Conservation (phyloP, 2,888 invertebrate species). For the Metalampra italica region DNA sequence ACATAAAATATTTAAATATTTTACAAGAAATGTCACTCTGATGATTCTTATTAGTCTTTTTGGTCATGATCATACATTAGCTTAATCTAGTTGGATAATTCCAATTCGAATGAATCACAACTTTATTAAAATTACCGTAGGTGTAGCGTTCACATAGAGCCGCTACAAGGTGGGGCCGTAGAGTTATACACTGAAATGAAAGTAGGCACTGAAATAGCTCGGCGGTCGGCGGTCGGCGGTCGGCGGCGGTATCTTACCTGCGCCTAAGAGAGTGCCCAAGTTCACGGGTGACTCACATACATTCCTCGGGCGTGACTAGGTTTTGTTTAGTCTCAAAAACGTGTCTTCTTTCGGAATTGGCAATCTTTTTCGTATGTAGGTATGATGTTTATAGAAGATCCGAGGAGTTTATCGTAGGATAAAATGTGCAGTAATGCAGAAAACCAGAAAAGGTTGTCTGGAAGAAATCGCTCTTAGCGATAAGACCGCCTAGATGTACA, state of each 20-base stretch:
- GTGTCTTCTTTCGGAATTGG: background rate
- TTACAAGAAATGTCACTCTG: no score
- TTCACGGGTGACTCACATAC: conserved; percentile 41
- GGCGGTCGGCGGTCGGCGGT: conserved; percentile 2
- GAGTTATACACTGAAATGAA: conserved; percentile 7
- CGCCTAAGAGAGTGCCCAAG: conserved; percentile 41
- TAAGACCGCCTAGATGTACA: no score
- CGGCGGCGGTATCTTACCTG: conserved; percentile 19
- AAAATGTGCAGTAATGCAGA: background rate
- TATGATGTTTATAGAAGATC: no score
- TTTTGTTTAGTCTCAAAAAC: conserved; percentile 25
- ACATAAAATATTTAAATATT: no score
- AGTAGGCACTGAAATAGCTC: conserved; percentile 31
- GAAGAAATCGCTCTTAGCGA: no score
- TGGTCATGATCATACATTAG: no score
- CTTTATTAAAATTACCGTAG: background rate
- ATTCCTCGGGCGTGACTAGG: conserved; percentile 30
- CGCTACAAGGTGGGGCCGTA: background rate
- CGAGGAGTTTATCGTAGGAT: no score
- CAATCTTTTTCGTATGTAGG: no score
- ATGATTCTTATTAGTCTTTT: no score
- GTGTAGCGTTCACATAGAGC: background rate
- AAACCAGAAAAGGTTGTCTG: background rate
- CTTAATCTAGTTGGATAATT: background rate
- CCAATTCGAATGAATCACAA: background rate